These are phyloP conservation scores for Diorhabda sublineata DNA, from an alignment of 1,140 invertebrate genomes.

Conservation along the genomic window DNA sequence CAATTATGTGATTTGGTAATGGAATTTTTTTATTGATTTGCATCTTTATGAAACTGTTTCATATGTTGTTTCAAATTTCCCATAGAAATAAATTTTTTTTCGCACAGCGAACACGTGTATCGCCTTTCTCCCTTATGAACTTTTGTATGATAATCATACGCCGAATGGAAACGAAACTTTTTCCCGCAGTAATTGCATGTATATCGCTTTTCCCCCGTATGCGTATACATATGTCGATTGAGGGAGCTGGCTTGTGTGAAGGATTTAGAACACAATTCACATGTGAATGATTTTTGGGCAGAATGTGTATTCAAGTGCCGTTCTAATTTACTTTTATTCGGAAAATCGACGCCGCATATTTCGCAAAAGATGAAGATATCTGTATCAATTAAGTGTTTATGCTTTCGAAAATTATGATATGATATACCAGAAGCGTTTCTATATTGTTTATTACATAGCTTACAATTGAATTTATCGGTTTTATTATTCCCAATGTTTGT, in stretches of 20 bases:
- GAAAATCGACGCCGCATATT: slow-evolving; percentile 75
- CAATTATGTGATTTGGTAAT: too few species aligned
- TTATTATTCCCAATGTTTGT: slow-evolving; percentile 42
- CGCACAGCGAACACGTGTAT: slow-evolving; percentile 66
- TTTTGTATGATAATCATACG: slow-evolving; percentile 53
- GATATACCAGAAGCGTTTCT: slow-evolving; percentile 27
- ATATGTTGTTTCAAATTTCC: slow-evolving; percentile 59
- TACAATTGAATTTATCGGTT: background rate
- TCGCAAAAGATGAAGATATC: slow-evolving; percentile 54
- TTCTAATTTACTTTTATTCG: slow-evolving; percentile 64
- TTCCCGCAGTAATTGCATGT: slow-evolving; percentile 67
- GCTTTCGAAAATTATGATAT: slow-evolving; percentile 39
- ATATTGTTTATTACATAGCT: slow-evolving; percentile 34
- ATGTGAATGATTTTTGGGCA: slow-evolving; percentile 68
- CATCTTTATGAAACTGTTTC: slow-evolving; percentile 39
- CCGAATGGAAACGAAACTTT: slow-evolving; percentile 72
- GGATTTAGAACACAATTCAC: slow-evolving; percentile 61
- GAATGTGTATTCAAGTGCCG: slow-evolving; percentile 68
- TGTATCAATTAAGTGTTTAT: slow-evolving; percentile 9
- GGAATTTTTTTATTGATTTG: background rate
- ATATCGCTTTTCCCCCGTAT: slow-evolving; percentile 63
- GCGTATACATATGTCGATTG: slow-evolving; percentile 58
- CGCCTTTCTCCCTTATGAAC: slow-evolving; percentile 71
- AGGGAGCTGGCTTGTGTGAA: slow-evolving; percentile 59
- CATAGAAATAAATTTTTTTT: slow-evolving; percentile 60